phyloP scores from a whole-genome alignment of 2,797 vertebrate species.

The Sebastes minor region DNA sequence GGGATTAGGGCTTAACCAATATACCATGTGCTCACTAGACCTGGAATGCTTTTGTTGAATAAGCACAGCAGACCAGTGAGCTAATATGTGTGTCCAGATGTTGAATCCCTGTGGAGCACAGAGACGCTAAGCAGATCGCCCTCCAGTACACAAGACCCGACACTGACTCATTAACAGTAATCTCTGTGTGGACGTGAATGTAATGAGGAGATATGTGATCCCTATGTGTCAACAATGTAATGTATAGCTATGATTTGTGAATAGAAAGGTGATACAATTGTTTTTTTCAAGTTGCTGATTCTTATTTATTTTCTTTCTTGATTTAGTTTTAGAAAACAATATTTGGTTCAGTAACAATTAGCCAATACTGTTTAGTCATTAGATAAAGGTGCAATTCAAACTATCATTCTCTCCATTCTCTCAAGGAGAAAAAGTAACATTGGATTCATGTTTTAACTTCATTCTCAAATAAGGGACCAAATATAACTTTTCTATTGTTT shows the following conservation, averaged over 20 bases:
- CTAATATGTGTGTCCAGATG: slow-evolving; percentile 59
- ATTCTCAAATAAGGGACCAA: background rate
- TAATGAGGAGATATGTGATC: background rate
- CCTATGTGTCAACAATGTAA: background rate
- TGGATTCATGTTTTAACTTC: too few species aligned
- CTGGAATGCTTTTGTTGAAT: slow-evolving; percentile 56
- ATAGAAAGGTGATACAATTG: background rate
- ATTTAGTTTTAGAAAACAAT: background rate
- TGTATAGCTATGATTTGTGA: background rate
- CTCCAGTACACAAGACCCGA: background rate
- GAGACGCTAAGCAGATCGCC: slow-evolving; percentile 29
- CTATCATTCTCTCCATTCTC: too few species aligned
- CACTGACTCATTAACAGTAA: slow-evolving; percentile 17
- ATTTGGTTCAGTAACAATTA: background rate
- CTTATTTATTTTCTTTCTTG: background rate
- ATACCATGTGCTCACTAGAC: slow-evolving; percentile 40
- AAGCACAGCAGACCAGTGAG: slow-evolving; percentile 37
- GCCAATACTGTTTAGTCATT: background rate
- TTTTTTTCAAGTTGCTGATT: background rate
- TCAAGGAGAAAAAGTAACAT: too few species aligned
- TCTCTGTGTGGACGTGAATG: background rate
- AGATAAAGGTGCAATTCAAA: background rate
- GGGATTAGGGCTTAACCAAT: slow-evolving; percentile 47
- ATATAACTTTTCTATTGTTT: background rate
- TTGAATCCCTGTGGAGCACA: slow-evolving; percentile 22